Evolutionary conservation across 1,140 invertebrate species (phyloP), one percentile per base, ranked within the genome.

Genomic region (Drosophila aff.): DNA sequence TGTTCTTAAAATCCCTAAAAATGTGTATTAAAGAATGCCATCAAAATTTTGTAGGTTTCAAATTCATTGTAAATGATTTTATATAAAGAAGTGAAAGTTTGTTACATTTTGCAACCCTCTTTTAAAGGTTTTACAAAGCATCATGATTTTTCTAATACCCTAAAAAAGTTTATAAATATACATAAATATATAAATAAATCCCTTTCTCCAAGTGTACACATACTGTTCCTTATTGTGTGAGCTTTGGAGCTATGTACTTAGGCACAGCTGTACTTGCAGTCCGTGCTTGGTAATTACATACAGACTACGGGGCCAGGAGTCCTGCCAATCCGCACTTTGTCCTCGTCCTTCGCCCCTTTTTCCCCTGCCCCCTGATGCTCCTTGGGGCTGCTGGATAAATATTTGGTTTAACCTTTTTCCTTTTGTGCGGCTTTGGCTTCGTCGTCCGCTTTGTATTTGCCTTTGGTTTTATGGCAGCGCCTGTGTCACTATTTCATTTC

Each of bases 401-500:
- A 90, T 90, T 90, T 90, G 82, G 69, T 71, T 90, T 82, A 90
- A 90, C 85, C 85, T 90, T 90, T 90, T 76, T 65, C 57, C 75
- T 80, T 76, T 81, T 85, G 80, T 86, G 80, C 50, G 77, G 52
- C 65, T 66, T 63, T 61, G 61, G 75, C 75, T 79, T 68, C 58
- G 62, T 38, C 52, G 52, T 81, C 73, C 81, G 78, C 75, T 79
- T 82, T 79, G 67, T 90, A 85, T 91, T 90, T 90, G 86, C 81
- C 71, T 85, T 90, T 91, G 85, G 85, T 81, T 90, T 84, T 83
- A 86, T 79, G 79, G 76, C 79, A 82, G 71, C 81, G 81, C 44
- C 77, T 78, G 68, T 85, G 82, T 79, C 76, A 86, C 82, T 86
- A 86, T 86, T 89, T 83, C 85, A 84, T 84, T 90, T 90, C 85